phyloP scores from a whole-genome alignment of 2,888 invertebrate species.

The Nebria brevicollis region DNA sequence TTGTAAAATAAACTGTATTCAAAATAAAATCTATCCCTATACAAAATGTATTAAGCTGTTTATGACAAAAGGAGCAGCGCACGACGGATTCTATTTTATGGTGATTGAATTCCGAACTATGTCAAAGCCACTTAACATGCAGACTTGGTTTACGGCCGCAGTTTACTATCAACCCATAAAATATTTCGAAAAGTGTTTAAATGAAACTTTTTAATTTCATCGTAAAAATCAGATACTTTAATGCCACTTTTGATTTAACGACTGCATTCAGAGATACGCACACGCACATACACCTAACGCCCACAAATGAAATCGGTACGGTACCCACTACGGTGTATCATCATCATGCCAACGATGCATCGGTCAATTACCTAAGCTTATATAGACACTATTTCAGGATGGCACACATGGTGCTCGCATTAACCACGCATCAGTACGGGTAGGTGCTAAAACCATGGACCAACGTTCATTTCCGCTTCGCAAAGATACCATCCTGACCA shows the following conservation, averaged over 20 bases:
- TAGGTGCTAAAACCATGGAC: slow-evolving; percentile 1
- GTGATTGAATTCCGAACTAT: slow-evolving; percentile 61
- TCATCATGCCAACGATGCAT: neutral
- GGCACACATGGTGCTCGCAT: slow-evolving; percentile 1
- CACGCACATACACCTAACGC: slow-evolving; percentile 45
- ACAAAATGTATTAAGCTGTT: slow-evolving; percentile 40
- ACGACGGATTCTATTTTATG: slow-evolving; percentile 58
- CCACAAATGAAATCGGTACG: slow-evolving; percentile 50
- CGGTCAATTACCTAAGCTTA: slow-evolving; percentile 1
- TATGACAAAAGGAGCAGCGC: slow-evolving; percentile 55
- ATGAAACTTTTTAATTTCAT: slow-evolving; percentile 62
- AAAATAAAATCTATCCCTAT: neutral
- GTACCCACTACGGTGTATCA: neutral
- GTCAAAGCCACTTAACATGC: slow-evolving; percentile 60
- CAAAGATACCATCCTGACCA: neutral
- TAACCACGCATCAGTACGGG: neutral
- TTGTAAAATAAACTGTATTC: slow-evolving; percentile 12
- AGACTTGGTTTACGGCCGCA: slow-evolving; percentile 58
- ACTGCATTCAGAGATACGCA: slow-evolving; percentile 52
- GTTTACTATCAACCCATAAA: slow-evolving; percentile 60
- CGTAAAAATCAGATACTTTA: slow-evolving; percentile 61
- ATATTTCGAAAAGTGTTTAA: slow-evolving; percentile 61
- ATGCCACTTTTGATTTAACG: slow-evolving; percentile 60
- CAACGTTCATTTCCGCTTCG: neutral
- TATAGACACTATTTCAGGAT: neutral